Evolutionary conservation across 2,113 vertebrate species (phyloP), one percentile per base, ranked within the genome.

Genomic region (Hiodon tergisus): DNA sequence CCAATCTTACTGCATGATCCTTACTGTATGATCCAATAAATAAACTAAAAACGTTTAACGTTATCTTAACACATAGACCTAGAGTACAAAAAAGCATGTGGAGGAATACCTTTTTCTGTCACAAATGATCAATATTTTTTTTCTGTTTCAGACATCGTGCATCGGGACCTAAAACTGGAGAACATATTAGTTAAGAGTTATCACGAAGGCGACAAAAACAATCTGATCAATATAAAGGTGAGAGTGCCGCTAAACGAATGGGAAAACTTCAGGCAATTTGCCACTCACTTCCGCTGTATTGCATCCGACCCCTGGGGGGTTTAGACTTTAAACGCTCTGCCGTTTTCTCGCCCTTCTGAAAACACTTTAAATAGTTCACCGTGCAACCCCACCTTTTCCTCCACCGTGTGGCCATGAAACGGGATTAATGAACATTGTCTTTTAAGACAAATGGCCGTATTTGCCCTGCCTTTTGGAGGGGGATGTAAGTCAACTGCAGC

Each of bases 111-210:
- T 59, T 17, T 59, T 55, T 71, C 48, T 59, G 10, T n/a, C n/a
- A 62, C 57, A 52, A 73, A 60, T 81, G 16, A 50, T 62, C 17
- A 8, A 16, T 68, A 52, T 63, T 7, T 50, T 16, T 75, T 81
- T 7, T 73, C 73, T 77, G 73, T 76, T 85, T 62, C 87, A 97
- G 94, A 92, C 86, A 94, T 93, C 82, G 87, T 93, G 79, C 91
- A 87, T 67, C 87, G 93, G 76, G 92, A 94, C 87, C 89, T 96
- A 81, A 96, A 98, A 86, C 85, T 95, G 85, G 94, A 95, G 86
- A 96, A 95, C 85, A 94, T 97, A 90, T 91, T 94, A 77, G 89
- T 95, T 86, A 95, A 95, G 89, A 93, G 91, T 84, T 86, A 81
- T 85, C 89, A 87, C 60, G 81, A 85, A 17, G 78, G 85, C 81